Conservation (phyloP, 2,113 vertebrate genomes). For the human (Homo sapiens) region DNA sequence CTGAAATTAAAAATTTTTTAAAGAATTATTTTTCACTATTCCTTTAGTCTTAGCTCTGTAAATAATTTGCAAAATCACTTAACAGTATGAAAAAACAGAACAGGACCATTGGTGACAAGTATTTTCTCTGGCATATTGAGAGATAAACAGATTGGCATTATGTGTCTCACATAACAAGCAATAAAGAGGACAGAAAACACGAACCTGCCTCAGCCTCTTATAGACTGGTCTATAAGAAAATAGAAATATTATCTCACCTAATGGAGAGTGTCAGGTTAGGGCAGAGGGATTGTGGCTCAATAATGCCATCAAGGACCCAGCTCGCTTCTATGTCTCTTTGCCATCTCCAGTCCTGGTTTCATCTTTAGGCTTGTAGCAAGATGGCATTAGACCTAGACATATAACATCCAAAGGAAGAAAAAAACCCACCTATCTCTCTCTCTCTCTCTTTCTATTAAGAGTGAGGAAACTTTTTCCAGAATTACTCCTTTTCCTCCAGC, state of each 20-base stretch:
- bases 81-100: not conserved
- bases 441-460: not conserved
- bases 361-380: not conserved
- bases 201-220: not conserved
- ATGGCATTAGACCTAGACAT: not conserved
- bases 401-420: not conserved
- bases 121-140: not conserved
- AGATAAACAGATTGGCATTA: not conserved
- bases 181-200: not conserved
- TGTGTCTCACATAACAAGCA: not conserved
- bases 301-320: not conserved
- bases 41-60: conserved; percentile 28
- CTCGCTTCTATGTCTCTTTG: not conserved
- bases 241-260: not conserved
- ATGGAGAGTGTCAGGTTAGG: not conserved
- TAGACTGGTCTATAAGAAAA: not conserved
- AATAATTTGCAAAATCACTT: conserved; percentile 35
- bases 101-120: not conserved
- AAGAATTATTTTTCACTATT: not conserved
- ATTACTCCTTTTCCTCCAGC: not conserved
- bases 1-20: not conserved
- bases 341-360: not conserved
- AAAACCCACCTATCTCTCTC: not conserved
- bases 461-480: not conserved
- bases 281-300: not conserved